These are phyloP conservation scores for Symphodus melops DNA, from an alignment of 2,113 vertebrate species.

Conservation along the genomic window DNA sequence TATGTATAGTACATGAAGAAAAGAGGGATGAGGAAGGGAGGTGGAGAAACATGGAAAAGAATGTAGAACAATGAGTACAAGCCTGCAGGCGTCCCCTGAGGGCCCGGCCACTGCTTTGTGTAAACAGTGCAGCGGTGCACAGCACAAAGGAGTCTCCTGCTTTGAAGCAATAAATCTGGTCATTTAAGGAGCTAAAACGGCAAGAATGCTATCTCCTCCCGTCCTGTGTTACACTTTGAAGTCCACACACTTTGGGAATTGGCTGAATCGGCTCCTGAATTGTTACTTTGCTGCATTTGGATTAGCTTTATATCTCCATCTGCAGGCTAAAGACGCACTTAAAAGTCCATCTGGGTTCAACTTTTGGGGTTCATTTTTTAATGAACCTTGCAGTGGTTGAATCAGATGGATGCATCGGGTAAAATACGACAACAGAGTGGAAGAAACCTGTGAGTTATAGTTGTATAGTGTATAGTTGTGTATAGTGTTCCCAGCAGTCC, in stretches of 20 bases:
- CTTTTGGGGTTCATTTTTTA: not conserved
- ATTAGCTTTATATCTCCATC: slow-evolving; percentile 26
- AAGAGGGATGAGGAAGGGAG: not conserved
- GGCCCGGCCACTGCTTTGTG: slow-evolving; percentile 17
- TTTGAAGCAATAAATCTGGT: slow-evolving; percentile 17
- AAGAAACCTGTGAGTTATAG: not conserved
- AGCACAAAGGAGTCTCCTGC: slow-evolving; percentile 6
- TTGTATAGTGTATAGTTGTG: too few relatives aligned
- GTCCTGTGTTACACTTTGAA: slow-evolving; percentile 17
- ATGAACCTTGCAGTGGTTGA: not conserved
- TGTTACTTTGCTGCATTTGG: slow-evolving; percentile 15
- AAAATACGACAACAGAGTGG: not conserved
- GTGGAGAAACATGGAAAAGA: not conserved
- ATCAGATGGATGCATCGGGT: not conserved
- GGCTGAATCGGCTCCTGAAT: slow-evolving; percentile 5
- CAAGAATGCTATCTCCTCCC: not conserved
- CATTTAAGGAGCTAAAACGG: slow-evolving; percentile 38
- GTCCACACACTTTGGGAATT: not conserved
- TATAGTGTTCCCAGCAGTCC: slow-evolving; percentile 13
- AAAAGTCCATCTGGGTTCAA: not conserved
- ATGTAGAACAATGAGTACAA: not conserved
- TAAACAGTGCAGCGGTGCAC: slow-evolving; percentile 23
- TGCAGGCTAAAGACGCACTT: slow-evolving; percentile 17
- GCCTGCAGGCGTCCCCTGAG: slow-evolving; percentile 14
- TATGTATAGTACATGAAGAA: not conserved